Percentiles rank a stretch among this genome's conserved stretches.
These are phyloP conservation scores for Iphiclides podalirius DNA, from an alignment of 2,888 invertebrate genomes.

Conservation along the genomic window DNA sequence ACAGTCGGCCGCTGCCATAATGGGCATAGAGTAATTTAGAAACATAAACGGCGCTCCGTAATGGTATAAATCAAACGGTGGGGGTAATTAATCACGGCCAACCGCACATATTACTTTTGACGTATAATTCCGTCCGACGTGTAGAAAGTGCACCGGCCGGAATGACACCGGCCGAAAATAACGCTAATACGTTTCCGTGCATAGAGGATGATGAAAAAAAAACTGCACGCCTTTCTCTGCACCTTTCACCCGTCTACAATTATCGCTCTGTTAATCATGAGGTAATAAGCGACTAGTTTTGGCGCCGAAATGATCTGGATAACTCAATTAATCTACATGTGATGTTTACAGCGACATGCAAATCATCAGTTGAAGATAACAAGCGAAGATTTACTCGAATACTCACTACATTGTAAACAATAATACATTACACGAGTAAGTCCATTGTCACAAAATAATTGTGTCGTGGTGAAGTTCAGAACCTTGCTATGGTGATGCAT, in stretches of 20 bases:
- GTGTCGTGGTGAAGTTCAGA: too few species aligned
- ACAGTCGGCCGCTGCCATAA: too few species aligned
- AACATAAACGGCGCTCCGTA: too few species aligned
- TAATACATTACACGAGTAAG: too few species aligned
- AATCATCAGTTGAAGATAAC: neutral
- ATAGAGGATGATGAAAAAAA: conserved; percentile 36
- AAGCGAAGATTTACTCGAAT: neutral
- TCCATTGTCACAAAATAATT: too few species aligned
- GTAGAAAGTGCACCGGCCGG: conserved; percentile 30
- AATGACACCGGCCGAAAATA: conserved; percentile 33
- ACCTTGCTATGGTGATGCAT: too few species aligned
- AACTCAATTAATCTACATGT: conserved; percentile 41
- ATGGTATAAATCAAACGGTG: neutral
- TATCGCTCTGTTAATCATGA: conserved; percentile 73
- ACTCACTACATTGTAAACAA: neutral
- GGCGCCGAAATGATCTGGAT: conserved; percentile 43
- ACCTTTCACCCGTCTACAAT: conserved; percentile 69
- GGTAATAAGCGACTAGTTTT: conserved; percentile 51
- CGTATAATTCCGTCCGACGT: neutral
- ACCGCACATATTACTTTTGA: neutral
- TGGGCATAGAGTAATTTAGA: neutral
- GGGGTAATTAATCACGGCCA: neutral
- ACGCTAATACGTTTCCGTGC: conserved; percentile 43
- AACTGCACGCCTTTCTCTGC: conserved; percentile 60
- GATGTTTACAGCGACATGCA: conserved; percentile 15